Base-by-base conservation (phyloP, 2,113 vertebrate species). In the Perca flavescens region DNA sequence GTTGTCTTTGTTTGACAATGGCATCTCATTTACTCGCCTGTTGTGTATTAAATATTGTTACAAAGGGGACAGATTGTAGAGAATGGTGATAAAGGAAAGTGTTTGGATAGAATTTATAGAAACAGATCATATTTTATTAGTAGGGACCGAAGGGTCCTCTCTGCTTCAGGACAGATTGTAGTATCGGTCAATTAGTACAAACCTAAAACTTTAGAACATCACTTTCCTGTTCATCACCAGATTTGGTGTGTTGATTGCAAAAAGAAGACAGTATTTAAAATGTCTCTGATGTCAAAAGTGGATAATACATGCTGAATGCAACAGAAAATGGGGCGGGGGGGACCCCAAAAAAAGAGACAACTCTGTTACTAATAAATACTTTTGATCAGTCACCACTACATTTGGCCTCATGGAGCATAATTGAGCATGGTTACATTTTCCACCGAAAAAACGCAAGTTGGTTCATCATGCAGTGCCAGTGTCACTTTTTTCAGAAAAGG, bases 361-460 rank as follows among this genome's bases (percentile, higher is more conserved):
- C 4, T 52, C 36, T 66, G 12, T 56, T 60, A 43, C 56, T 31
- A 6, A 9, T 28, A 8, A 46, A 6, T 52, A 36, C 1, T 31
- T 56, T 43, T 40, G 3, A 56, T 34, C 2, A 40, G 43, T 19
- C 5, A 46, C 13, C 68, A 43, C 1, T 47, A 63, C 28, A 53
- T 80, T 67, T 28, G 22, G 21, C 53, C 56, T 49, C 14, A 6
- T 52, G 22, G 13, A 49, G 21, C n/a, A 13, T 72, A 61, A 70
- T 49, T 54, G 19, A 50, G 4, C 25, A 36, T 52, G 52, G 58
- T 68, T 74, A 77, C 61, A 77, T 61, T 14, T 43, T 86, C 64
- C 50, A n/a, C 31, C 40, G 58, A 22, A 52, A 74, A 81, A 68
- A 36, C 64, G 36, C 68, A 69, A 50, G 12, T 63, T 54, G 43